Conservation (phyloP, 53 echinoderm and acorn worm genomes). For the Paelopatides confundens region DNA sequence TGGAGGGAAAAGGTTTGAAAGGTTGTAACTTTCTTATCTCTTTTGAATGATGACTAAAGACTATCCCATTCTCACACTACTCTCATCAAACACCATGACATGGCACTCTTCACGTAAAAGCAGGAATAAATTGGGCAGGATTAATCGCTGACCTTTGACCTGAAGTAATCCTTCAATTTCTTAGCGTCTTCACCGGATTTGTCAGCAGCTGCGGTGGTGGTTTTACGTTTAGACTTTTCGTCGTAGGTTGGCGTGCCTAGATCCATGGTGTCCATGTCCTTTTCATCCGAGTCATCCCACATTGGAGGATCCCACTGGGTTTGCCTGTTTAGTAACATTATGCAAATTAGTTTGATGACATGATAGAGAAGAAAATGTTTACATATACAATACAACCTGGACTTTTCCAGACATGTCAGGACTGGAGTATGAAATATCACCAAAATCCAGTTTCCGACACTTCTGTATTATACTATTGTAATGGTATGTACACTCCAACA, state of each 20-base stretch:
- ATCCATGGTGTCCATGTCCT: conserved; percentile 71
- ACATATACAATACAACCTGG: not conserved
- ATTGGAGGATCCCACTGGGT: conserved; percentile 97
- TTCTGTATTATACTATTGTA: no score
- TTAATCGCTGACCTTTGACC: conserved; percentile 79
- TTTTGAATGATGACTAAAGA: no score
- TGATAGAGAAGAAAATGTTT: not conserved
- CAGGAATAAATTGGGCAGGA: not conserved
- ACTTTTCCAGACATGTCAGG: no score
- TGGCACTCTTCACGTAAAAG: no score
- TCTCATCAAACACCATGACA: no score
- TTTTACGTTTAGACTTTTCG: conserved; percentile 80
- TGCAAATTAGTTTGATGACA: not conserved
- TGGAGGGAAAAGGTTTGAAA: no score
- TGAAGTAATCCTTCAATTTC: conserved; percentile 85
- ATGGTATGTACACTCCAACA: no score
- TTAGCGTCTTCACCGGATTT: conserved; percentile 92
- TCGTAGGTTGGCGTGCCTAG: conserved; percentile 96
- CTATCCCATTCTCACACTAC: no score
- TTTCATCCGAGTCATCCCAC: conserved; percentile 78
- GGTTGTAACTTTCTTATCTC: no score
- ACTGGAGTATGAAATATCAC: no score
- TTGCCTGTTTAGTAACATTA: conserved; percentile 60
- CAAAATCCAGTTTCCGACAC: no score
- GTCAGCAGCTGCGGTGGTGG: conserved; percentile 90